phyloP scores from a whole-genome alignment of 2,888 invertebrate genomes.

The Eupithecia abbreviata region DNA sequence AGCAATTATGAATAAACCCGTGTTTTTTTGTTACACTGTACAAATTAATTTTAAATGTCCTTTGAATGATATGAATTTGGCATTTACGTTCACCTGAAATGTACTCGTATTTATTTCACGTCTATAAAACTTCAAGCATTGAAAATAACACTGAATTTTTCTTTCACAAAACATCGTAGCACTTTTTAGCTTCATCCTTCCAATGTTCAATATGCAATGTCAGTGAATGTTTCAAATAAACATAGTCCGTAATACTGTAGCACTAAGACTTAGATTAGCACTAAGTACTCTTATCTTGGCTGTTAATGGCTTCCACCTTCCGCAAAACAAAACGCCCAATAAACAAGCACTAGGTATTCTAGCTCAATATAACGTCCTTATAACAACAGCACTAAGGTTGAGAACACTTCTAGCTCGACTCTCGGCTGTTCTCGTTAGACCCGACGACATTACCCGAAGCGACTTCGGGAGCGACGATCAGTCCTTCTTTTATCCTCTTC shows the following conservation, averaged over 20 bases:
- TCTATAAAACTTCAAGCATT: slow-evolving; percentile 11
- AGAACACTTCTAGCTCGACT: slow-evolving; percentile 82
- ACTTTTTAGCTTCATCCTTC: neutral
- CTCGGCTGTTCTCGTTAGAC: slow-evolving; percentile 89
- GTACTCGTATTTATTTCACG: neutral
- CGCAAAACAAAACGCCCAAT: slow-evolving; percentile 5
- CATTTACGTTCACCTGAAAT: slow-evolving; percentile 3
- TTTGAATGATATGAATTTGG: slow-evolving; percentile 9
- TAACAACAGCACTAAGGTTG: slow-evolving; percentile 33
- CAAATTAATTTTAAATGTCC: slow-evolving; percentile 1
- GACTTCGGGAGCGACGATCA: slow-evolving; percentile 84
- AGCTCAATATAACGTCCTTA: neutral
- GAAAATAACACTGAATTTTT: slow-evolving; percentile 27
- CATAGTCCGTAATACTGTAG: slow-evolving; percentile 41
- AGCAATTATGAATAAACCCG: neutral
- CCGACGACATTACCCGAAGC: slow-evolving; percentile 79
- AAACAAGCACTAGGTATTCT: slow-evolving; percentile 1
- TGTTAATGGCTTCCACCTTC: neutral
- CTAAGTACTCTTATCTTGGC: slow-evolving; percentile 42
- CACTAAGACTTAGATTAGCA: slow-evolving; percentile 43
- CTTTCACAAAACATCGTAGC: neutral
- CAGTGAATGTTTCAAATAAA: neutral
- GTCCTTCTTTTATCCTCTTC: slow-evolving; percentile 97
- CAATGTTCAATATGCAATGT: slow-evolving; percentile 27
- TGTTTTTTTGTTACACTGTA: neutral